Base-by-base conservation (phyloP, 2,888 invertebrate species). In the Metellina segmentata region DNA sequence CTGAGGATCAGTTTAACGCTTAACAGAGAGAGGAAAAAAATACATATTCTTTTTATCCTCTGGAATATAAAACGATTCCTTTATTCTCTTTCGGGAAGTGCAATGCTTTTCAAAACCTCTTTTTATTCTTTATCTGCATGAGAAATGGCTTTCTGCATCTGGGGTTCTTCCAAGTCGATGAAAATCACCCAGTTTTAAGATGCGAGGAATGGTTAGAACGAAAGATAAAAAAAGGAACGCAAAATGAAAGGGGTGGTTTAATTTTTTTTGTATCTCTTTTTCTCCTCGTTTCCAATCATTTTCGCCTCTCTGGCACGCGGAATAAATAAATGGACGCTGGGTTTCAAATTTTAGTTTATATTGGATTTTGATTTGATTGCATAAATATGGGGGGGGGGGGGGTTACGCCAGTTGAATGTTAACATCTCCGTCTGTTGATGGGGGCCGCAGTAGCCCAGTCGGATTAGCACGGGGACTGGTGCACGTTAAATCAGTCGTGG, bases 131-230 rank as follows among this genome's bases (percentile, higher is more conserved):
- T 85, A 85, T 85, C 77, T 86, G 70, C 70, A 70, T 70, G 78
- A 86, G 11, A 86, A 78, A 86, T 86, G 61, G 78, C 49, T 51
- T 70, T 78, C 70, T 86, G 52, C 85, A 78, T 86, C 85, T 61
- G 70, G 49, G 72, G 70, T 70, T 70, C 75, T 16, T 61, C 74
- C 61, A 48, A 77, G 75, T 70, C 61, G 85, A 78, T 51, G 78
- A 86, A 71, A 86, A 77, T 78, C 61, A 19, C 77, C 1, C 19
- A 19, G 20, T 34, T 74, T 72, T 19, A 8, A 34, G 74, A 34
- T 74, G 74, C 74, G 20, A 74, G 19, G 34, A 34, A 34, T 34
- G 34, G 34, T 74, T 11, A 19, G 34, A 19, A 74, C 11, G 6
- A n/a, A 19, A 20, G 9, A 72, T 20, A 72, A 9, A 20, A n/a